Base-by-base conservation (phyloP, 2,113 vertebrate species). In the Vombatus ursinus region DNA sequence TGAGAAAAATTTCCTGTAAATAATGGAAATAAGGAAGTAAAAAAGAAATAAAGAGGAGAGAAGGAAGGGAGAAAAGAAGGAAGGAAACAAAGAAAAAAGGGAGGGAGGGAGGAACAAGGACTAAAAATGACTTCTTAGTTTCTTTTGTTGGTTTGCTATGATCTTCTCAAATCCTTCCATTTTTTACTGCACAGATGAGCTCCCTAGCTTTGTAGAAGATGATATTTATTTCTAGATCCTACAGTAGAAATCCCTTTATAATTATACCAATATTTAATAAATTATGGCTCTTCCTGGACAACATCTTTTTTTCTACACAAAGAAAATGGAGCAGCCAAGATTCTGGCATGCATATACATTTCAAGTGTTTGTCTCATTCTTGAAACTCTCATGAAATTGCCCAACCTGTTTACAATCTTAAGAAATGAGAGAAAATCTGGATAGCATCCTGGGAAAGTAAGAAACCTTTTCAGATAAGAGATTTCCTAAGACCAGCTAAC, bases 291-390 rank as follows among this genome's bases (percentile, higher is more conserved):
- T 44, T n/a, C 68, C 6, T 84, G n/a, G 37, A 68, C 26, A 28
- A 77, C 68, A 84, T 84, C 68, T 44, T 84, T 68, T 84, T 84
- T 19, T 84, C 68, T 44, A 22, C 84, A 91, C 0, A 91, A 44
- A 50, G 25, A 50, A 37, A 93, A 95, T 95, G 84, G 28, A 91
- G 16, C 44, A 84, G 25, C 52, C 94, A 90, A 90, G 61, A 90
- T 97, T 94, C 90, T 89, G 37, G 52, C 26, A 94, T 77, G 89
- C 31, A 89, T 92, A 94, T 48, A 77, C 89, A 94, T 92, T 91
- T 92, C 93, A 61, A 96, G 26, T 53, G 22, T 90, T 94, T 89
- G 93, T 51, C 91, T 97, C 44, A 47, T 10, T 52, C 14, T 92
- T 91, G 12, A 96, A 93, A 89, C 37, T 93, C 77, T 54, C 84